Evolutionary conservation across 2,888 invertebrate species (phyloP), one percentile per base, ranked within the genome.

Genomic region (Eupithecia subumbrata): DNA sequence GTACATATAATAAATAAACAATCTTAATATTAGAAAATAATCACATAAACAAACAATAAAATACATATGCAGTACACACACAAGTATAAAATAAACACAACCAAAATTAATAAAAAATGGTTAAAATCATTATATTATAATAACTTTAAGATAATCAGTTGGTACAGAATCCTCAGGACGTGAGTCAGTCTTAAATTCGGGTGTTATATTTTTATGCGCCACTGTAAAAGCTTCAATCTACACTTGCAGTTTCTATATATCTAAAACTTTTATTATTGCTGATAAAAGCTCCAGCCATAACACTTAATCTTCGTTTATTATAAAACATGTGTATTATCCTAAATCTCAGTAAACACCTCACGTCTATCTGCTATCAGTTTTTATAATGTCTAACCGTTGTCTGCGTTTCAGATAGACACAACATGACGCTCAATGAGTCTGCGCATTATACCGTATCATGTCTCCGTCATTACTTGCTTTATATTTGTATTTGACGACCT

Each of bases 181-280:
- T 52, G 9, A n/a, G n/a, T n/a, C 8, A 52, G 9, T 1, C 8
- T 52, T 18, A 18, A 64, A 64, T n/a, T 34, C 9, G 34, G 18
- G 5, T n/a, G 7, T 37, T 16, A 3, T 37, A 68, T 68, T 68
- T 60, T 45, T 25, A 68, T 25, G 25, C 14, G 22, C 40, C 43
- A 68, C 25, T 14, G 52, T 48, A 69, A 52, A 69, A 69, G 11
- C 52, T 69, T 18, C 30, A 34, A 60, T 40, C 60, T 52, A 30
- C 43, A 45, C 68, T 68, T 45, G 43, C 56, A 71, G 60, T 43
- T 40, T 60, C 22, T 43, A 18, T 71, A 40, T 56, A 37, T 40
- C 52, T 71, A 71, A 78, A 81, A 80, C 73, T 76, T 80, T 73
- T 40, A 78, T 73, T 40, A 78, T 71, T 73, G 78, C 80, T 78